A percentile compares a stretch with the other conserved stretches of the same genome.
These are phyloP conservation scores for Sphaerodactylus townsendi DNA, from an alignment of 2,113 vertebrate species.

Conservation along the genomic window DNA sequence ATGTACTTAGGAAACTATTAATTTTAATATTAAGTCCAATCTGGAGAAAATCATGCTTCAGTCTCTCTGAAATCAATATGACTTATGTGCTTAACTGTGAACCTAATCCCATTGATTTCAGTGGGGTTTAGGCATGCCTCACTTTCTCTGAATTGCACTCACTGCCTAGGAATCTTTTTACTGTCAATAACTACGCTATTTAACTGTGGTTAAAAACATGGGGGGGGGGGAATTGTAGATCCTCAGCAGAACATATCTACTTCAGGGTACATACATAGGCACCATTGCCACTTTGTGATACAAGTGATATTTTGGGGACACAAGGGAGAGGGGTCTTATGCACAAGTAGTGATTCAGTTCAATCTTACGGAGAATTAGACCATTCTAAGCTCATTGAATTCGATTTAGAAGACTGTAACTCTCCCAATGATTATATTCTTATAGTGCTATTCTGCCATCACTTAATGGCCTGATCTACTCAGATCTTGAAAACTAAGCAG, in stretches of 20 bases:
- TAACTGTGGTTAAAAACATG: neutral
- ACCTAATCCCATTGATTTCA: slow-evolving; percentile 16
- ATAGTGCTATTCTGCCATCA: neutral
- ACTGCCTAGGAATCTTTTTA: neutral
- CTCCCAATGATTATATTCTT: neutral
- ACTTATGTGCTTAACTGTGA: slow-evolving; percentile 9
- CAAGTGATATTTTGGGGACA: too few species aligned
- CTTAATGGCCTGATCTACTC: too few species aligned
- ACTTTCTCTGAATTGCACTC: neutral
- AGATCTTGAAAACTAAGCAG: too few species aligned
- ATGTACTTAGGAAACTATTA: neutral
- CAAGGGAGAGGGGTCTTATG: too few species aligned
- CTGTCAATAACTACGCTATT: neutral
- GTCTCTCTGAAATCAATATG: slow-evolving; percentile 19
- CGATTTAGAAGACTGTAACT: too few species aligned
- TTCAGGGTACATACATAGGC: too few species aligned
- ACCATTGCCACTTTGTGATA: too few species aligned
- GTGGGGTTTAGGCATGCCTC: neutral
- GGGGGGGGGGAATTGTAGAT: too few species aligned
- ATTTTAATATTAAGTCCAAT: slow-evolving; percentile 2
- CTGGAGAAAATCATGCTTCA: neutral
- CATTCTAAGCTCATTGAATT: too few species aligned
- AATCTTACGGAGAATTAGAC: neutral
- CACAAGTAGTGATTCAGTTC: too few species aligned
- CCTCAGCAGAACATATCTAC: too few species aligned